Base-by-base conservation (phyloP, 2,113 vertebrate genomes). In the Myocastor coypus region DNA sequence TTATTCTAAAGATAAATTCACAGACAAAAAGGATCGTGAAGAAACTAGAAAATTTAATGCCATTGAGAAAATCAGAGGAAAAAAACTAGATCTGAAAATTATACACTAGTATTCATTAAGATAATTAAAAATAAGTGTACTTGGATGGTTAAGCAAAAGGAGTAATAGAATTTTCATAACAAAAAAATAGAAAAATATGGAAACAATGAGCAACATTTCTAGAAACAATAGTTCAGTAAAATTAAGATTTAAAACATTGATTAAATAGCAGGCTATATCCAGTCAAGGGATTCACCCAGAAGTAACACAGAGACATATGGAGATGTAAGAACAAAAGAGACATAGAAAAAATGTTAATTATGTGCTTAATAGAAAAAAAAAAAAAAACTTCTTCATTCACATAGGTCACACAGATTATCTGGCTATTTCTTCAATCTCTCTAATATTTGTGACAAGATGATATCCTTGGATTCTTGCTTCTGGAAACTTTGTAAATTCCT, bases 91-190 rank as follows among this genome's bases (percentile, higher is more conserved):
- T 1, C 42, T 91, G 9, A 68, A 64, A 63, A 81, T 20, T 68
- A 75, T 32, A 55, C 7, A 0, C 14, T 75, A 55, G 8, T 34
- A 80, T 83, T 50, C 61, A 80, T 57, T 19, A 30, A 68, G 40
- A 86, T 26, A 93, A 93, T 80, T 89, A 3, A 92, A 80, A 89
- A 61, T 52, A 57, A 84, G 7, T 89, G 20, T 59, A 24, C 90
- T 77, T 91, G 59, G 3, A 55, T 63, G 86, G 59, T 77, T 77
- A 89, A 84, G 57, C 40, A 68, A 40, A 86, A 80, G 3, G 78
- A 86, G 1, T 61, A 50, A 69, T 68, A 73, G 40, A 64, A 57
- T 80, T 83, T n/a, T 59, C 4, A 57, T 46, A 78, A 52, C 7
- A 73, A 12, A 42, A 78, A 78, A 86, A n/a, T 37, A 66, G 20